These are phyloP conservation scores for Xenopus petersii DNA, from an alignment of 2,797 vertebrate genomes.

Conservation along the genomic window DNA sequence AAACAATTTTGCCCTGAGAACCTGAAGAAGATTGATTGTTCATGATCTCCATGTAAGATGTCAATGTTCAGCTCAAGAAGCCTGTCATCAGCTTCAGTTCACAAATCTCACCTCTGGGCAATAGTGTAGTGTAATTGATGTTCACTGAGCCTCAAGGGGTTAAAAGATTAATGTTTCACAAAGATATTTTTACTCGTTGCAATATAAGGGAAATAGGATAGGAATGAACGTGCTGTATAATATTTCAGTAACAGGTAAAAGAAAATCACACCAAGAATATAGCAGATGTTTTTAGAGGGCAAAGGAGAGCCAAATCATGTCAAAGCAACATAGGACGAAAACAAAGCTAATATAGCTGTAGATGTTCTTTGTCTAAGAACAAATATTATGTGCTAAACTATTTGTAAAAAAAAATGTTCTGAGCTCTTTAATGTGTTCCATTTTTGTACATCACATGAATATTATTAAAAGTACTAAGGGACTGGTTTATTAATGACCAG, in stretches of 20 bases:
- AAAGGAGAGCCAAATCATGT: background rate
- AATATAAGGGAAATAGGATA: conserved; percentile 47
- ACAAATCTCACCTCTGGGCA: conserved; percentile 63
- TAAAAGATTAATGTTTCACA: conserved; percentile 58
- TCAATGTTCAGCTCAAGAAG: conserved; percentile 54
- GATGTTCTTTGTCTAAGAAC: too few relatives aligned
- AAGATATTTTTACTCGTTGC: conserved; percentile 48
- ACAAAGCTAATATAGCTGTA: background rate
- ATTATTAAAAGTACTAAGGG: too few relatives aligned
- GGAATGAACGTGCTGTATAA: conserved; percentile 35
- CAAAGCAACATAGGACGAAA: background rate
- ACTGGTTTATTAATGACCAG: too few relatives aligned
- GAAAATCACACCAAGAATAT: conserved; percentile 15
- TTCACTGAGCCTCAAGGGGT: conserved; percentile 61
- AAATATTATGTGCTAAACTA: too few relatives aligned
- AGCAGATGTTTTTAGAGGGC: background rate
- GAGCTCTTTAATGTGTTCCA: too few relatives aligned
- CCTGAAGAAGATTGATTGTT: conserved; percentile 69
- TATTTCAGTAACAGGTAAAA: conserved; percentile 52
- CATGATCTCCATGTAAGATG: conserved; percentile 63
- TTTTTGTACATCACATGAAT: too few relatives aligned
- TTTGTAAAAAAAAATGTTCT: too few relatives aligned
- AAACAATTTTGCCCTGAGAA: conserved; percentile 56
- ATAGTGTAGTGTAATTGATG: conserved; percentile 59
- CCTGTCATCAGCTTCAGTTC: conserved; percentile 64